A percentile compares a stretch with the other conserved stretches of the same genome.
phyloP scores from a whole-genome alignment of 2,113 vertebrate genomes.

The Stictonetta naevosa region DNA sequence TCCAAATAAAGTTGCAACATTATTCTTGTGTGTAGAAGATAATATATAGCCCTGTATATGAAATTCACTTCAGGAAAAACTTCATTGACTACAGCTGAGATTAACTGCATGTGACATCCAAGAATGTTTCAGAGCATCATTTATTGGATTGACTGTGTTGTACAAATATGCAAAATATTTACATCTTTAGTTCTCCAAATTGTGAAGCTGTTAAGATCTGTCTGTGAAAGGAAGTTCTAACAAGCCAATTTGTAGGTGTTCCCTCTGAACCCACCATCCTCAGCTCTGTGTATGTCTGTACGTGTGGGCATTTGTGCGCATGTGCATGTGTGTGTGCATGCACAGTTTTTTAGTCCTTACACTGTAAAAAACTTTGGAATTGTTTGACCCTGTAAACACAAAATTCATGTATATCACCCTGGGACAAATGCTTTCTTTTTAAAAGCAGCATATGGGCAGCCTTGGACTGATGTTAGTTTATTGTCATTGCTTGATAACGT shows the following conservation, averaged over 20 bases:
- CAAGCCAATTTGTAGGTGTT: conserved; percentile 70
- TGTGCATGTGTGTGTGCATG: not conserved
- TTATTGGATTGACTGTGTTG: conserved; percentile 74
- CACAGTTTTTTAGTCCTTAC: conserved; percentile 73
- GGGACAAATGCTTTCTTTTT: conserved; percentile 84
- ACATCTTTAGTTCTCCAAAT: conserved; percentile 70
- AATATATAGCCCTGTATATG: not conserved
- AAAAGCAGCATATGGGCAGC: conserved; percentile 88
- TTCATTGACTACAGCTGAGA: conserved; percentile 33
- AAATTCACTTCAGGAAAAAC: conserved; percentile 54
- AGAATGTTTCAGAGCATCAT: conserved; percentile 67
- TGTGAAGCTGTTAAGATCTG: conserved; percentile 72
- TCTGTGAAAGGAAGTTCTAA: conserved; percentile 72
- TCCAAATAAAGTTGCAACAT: conserved; percentile 8
- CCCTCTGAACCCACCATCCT: conserved; percentile 57
- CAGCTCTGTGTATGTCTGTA: not conserved
- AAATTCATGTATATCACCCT: conserved; percentile 83
- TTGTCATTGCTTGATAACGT: conserved; percentile 97
- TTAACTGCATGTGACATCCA: conserved; percentile 53
- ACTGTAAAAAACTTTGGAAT: conserved; percentile 77
- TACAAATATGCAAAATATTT: conserved; percentile 78
- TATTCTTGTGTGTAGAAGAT: not conserved
- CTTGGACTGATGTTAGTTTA: conserved; percentile 92
- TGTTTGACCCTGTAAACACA: conserved; percentile 82
- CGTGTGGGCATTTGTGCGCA: conserved; percentile 25